Evolutionary conservation across 2,113 vertebrate genomes (phyloP), one percentile per base, ranked within the genome.

Genomic region (Heteronetta atricapilla): DNA sequence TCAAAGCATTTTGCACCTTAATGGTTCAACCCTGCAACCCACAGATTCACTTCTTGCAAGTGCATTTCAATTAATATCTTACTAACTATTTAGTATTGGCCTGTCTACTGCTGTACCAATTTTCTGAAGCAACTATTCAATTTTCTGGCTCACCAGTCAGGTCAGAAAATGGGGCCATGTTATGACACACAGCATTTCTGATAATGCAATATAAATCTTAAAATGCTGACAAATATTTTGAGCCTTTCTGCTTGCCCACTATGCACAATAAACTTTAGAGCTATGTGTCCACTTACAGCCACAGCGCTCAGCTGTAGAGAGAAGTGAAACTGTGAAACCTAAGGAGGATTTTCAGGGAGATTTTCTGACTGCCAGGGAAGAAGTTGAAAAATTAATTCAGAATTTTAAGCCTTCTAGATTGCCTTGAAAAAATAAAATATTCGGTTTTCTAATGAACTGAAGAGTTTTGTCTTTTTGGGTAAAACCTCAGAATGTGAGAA

Each of bases 21-120:
- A n/a, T 40, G 52, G 44, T 78, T 93, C 42, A 60, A 29, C 46
- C 13, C 19, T 67, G 70, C 19, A 88, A 56, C 12, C 31, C 44
- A 17, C 25, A 82, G 42, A 64, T 77, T 96, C 12, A 64, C 25
- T 93, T 95, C 44, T 89, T 93, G 7, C 11, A 92, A 73, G 34
- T 28, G 28, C 63, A 72, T 76, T 96, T 96, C 86, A 94, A 68
- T 95, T 95, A 83, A 44, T 14, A 46, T 75, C 96, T 96, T 92
- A 79, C 46, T 76, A 36, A 52, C 26, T 85, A 7, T 78, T 90
- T 85, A 69, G 40, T 50, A 46, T 52, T 79, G 31, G 19, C 16
- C 74, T 88, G 22, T 81, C 36, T 50, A 72, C 52, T 63, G 70
- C 56, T 38, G 25, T 31, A 63, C 16, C n/a, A 13, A 82, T 63